Base-by-base conservation (phyloP, 2,113 vertebrate genomes). In the Pedionomus torquatus region DNA sequence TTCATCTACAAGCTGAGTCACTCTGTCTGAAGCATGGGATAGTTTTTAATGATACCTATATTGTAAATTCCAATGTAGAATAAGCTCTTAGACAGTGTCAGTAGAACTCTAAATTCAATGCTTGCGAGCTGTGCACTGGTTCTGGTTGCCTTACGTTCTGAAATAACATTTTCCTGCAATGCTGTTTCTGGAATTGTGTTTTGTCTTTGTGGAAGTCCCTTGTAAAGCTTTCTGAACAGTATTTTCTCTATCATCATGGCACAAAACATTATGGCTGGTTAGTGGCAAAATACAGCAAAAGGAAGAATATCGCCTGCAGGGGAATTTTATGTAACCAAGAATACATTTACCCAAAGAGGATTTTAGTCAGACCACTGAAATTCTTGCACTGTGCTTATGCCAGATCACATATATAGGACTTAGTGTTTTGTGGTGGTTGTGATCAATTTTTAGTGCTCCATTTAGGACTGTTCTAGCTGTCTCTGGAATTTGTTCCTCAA, bases 251-350 rank as follows among this genome's bases (percentile, higher is more conserved):
- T 85, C 79, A 66, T 65, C 28, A 41, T 8, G 15, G 52, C 28
- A 77, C 31, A 93, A 89, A 96, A 77, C 52, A 66, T 74, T 88
- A 65, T 52, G 72, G 28, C 72, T 90, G 39, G 43, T 82, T 92
- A 87, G 55, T 89, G 74, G 51, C 76, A 93, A 89, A 95, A 78
- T 55, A 41, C 3, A 63, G 48, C 64, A 83, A 80, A 89, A 37
- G 30, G 58, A 87, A 72, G 10, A 90, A 26, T 94, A 77, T 61
- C 69, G 11, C 83, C 60, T 94, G 11, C 25, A 51, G 41, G n/a
- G 68, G 9, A 83, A 66, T 90, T 95, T 87, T 77, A 65, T 85
- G 61, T 78, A 74, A 54, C 41, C n/a, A 68, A 82, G 41, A 69
- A 57, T 64, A 17, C 19, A 26, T 78, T 76, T 76, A 49, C 48